Percentiles rank a stretch among this genome's conserved stretches.
phyloP scores from a whole-genome alignment of 2,888 invertebrate species.

The Drosophila ezoana region DNA sequence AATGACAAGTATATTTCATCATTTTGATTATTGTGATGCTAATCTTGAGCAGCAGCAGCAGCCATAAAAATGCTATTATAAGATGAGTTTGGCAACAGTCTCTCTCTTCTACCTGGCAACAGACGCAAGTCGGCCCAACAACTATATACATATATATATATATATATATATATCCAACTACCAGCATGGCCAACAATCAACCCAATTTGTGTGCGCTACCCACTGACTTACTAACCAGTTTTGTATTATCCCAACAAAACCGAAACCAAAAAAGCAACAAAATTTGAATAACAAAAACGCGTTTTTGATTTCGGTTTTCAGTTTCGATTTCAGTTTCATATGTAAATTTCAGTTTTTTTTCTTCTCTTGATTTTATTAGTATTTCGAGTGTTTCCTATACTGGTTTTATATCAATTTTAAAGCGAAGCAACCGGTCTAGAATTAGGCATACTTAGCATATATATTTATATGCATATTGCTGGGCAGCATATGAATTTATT shows the following conservation, averaged over 20 bases:
- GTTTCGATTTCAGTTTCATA: slow-evolving; percentile 72
- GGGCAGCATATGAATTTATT: slow-evolving; percentile 12
- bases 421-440: slow-evolving; percentile 62
- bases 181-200: slow-evolving; percentile 35
- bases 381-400: slow-evolving; percentile 50
- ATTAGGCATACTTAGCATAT: slow-evolving; percentile 60
- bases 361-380: slow-evolving; percentile 21
- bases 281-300: slow-evolving; percentile 76
- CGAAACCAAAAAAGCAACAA: background rate
- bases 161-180: background rate
- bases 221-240: slow-evolving; percentile 82
- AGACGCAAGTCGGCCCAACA: slow-evolving; percentile 6
- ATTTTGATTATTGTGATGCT: slow-evolving; percentile 50
- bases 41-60: slow-evolving; percentile 44
- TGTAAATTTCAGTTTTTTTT: slow-evolving; percentile 52
- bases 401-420: slow-evolving; percentile 43
- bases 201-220: slow-evolving; percentile 72
- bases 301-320: slow-evolving; percentile 61
- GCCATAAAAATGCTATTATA: slow-evolving; percentile 51
- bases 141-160: slow-evolving; percentile 11
- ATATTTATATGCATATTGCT: slow-evolving; percentile 8
- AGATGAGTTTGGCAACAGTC: slow-evolving; percentile 53
- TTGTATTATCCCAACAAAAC: slow-evolving; percentile 51
- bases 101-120: slow-evolving; percentile 38
- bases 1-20: slow-evolving; percentile 47